Evolutionary conservation across 2,113 vertebrate genomes (phyloP).

Genomic region (Synodontis membranacea): DNA sequence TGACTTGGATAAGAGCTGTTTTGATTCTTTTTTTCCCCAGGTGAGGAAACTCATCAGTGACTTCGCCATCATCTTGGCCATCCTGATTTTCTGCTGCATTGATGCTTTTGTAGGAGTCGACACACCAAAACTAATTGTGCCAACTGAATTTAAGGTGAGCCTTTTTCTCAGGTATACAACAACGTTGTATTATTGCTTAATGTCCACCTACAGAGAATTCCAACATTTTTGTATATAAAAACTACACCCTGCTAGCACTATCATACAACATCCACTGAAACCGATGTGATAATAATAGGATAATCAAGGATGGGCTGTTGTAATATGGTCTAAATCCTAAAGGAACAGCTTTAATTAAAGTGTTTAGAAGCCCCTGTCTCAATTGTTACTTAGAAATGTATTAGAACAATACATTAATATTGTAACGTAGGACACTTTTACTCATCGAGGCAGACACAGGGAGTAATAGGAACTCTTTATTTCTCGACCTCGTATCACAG

Average conservation of each 20-base stretch:
- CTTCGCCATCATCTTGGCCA: conserved; percentile 96
- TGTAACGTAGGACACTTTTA: too few species aligned
- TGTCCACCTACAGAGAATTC: neutral
- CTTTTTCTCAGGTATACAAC: neutral
- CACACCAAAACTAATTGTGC: conserved; percentile 96
- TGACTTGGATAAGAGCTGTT: neutral
- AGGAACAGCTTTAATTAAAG: neutral
- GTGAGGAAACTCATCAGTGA: conserved; percentile 97
- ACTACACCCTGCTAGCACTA: neutral
- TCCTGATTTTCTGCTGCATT: conserved; percentile 92
- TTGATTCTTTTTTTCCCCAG: conserved; percentile 64
- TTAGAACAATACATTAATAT: neutral
- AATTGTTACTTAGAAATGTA: neutral
- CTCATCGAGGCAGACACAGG: too few species aligned
- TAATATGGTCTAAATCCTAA: neutral
- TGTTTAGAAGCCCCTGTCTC: neutral
- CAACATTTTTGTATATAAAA: neutral
- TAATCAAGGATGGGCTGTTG: neutral
- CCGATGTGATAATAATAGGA: neutral
- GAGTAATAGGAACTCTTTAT: too few species aligned
- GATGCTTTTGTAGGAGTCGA: conserved; percentile 93
- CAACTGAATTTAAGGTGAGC: conserved; percentile 94
- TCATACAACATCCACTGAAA: neutral
- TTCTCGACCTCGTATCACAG: too few species aligned
- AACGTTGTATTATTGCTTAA: neutral